Base-by-base conservation (phyloP, 2,797 vertebrate species). In the Lophius americanus region DNA sequence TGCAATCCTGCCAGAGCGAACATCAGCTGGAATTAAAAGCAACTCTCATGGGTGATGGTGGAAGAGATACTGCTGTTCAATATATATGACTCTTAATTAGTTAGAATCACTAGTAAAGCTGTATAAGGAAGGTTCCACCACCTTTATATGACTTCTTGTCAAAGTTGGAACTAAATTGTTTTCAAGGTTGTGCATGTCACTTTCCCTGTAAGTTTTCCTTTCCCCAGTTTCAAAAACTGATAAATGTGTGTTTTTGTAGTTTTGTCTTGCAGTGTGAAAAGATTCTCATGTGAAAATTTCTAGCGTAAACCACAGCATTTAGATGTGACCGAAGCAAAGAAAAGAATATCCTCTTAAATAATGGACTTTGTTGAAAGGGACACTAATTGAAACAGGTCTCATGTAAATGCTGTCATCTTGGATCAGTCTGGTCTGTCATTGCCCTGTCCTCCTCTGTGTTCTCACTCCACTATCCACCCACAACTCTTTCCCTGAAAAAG, bases 401-500 rank as follows among this genome's bases (percentile, higher is more conserved):
- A 56, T 69, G 62, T 71, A 63, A 64, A 63, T 6, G 63, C 78
- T 79, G 73, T 81, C 53, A 46, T 60, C 41, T n/a, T 5, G 8
- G 11, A 57, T 85, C 69, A 66, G 49, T 55, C 36, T 1, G 23
- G 42, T 64, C 60, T 77, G 80, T 79, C 67, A 54, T 85, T 78
- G 81, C 47, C 65, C 70, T 54, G 74, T 81, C 72, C 59, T 70
- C 66, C 71, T 59, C 39, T 42, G n/a, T 35, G 32, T 66, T 68
- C 23, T 59, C 63, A 11, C 46, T 55, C 44, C 32, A 9, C 44
- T 7, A 4, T 50, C 46, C 54, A 43, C 35, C 49, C 23, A 23
- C 23, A 23, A 23, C 62, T 14, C 37, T 50, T 60, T n/a, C 7
- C 35, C 41, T 35, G 41, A 12, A 38, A 39, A 47, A 51, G 6